Base-by-base conservation (phyloP, 2,888 invertebrate genomes). In the Pyrgus malvae region DNA sequence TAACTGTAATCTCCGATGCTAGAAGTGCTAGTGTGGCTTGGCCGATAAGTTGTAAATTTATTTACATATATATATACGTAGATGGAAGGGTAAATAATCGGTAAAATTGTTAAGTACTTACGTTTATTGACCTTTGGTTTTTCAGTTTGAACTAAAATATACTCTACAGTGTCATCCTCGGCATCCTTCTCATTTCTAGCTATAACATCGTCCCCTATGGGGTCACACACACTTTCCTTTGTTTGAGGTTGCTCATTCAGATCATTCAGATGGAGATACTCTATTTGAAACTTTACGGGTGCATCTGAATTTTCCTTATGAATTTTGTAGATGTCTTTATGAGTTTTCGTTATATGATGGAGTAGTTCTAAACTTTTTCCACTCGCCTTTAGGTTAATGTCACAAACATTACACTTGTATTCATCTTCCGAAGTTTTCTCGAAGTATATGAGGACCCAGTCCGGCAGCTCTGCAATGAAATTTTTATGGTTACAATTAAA, bases 401-500 rank as follows among this genome's bases (percentile, higher is more conserved):
- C 83, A 51, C 89, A 89, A 25, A 89, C 68, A 55, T 85, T 89
- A 61, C 89, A 89, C 51, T 76, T 76, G 19, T 71, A 67, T 29
- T 72, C 65, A 0, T 62, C 64, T 0, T 75, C 68, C 0, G 59
- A 51, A 14, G 68, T 48, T 53, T 75, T 76, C 7, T 74, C 54
- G 61, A 72, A 89, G 63, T 88, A 89, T 58, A 88, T 84, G 1
- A 74, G 68, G 41, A 81, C 68, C 88, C 89, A 88, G 9, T 86
- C 85, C 2, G 83, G 85, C 23, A 78, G 42, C 6, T 68, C 71
- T 72, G 66, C 17, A 65, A 69, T 33, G 19, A 57, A 42, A 21
- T 38, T 17, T 19, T 19, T 11, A 2, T 38, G 17, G 7, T 9
- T 35, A 16, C 4, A 17, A n/a, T n/a, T n/a, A n/a, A n/a, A n/a